A percentile compares a stretch with the other conserved stretches of the same genome.
Conservation (phyloP, 92 coral and sea anemone species). For the Isaurus tuberculatus region DNA sequence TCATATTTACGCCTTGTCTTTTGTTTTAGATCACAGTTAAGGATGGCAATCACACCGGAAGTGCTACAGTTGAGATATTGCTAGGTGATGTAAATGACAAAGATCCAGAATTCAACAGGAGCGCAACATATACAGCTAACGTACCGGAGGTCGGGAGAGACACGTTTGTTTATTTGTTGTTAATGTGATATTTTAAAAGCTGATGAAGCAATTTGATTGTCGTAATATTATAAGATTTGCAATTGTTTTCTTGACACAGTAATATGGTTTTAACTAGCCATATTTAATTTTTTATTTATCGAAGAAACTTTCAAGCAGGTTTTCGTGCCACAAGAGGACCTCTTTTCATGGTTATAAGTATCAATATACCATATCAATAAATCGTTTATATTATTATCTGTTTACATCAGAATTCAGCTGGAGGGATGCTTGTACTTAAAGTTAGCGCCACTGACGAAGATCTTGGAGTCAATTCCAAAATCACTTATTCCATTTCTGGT, state of each 20-base stretch:
- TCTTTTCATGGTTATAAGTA: too few species aligned
- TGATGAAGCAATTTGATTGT: not conserved
- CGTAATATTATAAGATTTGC: too few species aligned
- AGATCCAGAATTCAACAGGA: constrained; percentile 78
- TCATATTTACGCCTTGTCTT: not conserved
- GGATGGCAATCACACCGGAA: constrained; percentile 73
- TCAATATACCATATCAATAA: too few species aligned
- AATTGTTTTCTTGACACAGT: too few species aligned
- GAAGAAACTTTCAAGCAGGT: too few species aligned
- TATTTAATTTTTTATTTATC: too few species aligned
- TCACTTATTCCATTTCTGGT: constrained; percentile 87
- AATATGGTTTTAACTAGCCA: too few species aligned
- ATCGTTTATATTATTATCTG: not conserved
- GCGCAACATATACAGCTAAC: constrained; percentile 70
- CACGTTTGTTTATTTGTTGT: not conserved
- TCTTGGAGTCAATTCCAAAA: constrained; percentile 82
- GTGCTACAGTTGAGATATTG: constrained; percentile 67
- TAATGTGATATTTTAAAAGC: not conserved
- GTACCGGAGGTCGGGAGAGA: constrained; percentile 74
- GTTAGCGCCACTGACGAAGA: constrained; percentile 88
- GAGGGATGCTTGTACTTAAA: constrained; percentile 78
- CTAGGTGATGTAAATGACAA: constrained; percentile 90
- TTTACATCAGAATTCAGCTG: constrained; percentile 74
- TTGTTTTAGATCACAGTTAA: constrained; percentile 74
- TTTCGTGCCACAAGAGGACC: too few species aligned